phyloP scores from a whole-genome alignment of 92 coral and sea anemone genomes.

The Montipora capitata region DNA sequence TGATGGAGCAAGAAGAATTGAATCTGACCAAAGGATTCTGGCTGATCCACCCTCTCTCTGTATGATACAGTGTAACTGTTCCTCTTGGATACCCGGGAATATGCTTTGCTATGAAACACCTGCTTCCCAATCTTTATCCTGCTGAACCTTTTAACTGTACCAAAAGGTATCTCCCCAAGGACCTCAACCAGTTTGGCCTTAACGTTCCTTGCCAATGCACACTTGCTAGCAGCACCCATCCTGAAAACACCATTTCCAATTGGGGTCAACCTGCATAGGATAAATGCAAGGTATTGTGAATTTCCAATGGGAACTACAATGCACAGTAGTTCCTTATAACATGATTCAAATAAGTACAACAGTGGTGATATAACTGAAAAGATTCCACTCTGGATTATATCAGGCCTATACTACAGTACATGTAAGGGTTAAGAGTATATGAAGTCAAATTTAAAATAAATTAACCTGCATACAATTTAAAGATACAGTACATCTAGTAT shows the following conservation, averaged over 20 bases:
- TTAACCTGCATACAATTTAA: constrained; percentile 10
- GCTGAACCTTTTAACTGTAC: constrained; percentile 37
- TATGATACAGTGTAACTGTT: constrained; percentile 35
- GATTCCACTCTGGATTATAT: constrained; percentile 6
- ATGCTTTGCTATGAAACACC: constrained; percentile 43
- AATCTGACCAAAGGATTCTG: constrained; percentile 40
- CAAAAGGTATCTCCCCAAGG: constrained; percentile 41
- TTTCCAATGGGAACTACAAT: constrained; percentile 14
- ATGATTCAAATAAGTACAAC: constrained; percentile 14
- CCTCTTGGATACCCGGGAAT: constrained; percentile 40
- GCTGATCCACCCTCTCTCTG: constrained; percentile 5
- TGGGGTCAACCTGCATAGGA: constrained; percentile 9
- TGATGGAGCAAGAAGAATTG: constrained; percentile 47
- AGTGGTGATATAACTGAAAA: background rate
- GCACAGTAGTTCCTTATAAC: constrained; percentile 20
- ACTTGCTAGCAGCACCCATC: constrained; percentile 37
- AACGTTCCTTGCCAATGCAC: constrained; percentile 26
- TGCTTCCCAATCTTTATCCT: constrained; percentile 46
- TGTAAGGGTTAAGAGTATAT: background rate
- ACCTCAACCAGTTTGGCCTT: constrained; percentile 19
- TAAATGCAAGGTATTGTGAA: background rate
- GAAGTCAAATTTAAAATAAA: constrained; percentile 7
- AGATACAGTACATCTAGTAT: constrained; percentile 2
- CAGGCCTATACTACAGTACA: constrained; percentile 4
- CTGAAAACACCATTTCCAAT: constrained; percentile 8